Conservation (phyloP, 2,888 invertebrate genomes). For the Macrostomum cliftonense region DNA sequence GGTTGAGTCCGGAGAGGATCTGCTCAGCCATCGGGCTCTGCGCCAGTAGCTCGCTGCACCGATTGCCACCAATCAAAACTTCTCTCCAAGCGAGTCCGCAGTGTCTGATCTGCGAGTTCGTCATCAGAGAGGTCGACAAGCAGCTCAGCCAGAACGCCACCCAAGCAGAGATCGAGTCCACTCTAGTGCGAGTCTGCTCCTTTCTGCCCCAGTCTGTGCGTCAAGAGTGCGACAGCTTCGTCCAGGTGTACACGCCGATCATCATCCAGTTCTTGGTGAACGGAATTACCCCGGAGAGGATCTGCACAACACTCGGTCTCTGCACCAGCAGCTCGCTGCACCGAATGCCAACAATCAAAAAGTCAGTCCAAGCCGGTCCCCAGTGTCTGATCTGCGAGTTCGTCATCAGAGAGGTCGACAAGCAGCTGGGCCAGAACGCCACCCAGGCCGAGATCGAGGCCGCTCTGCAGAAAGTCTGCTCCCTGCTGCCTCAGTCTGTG, state of each 20-base stretch:
- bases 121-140: no score
- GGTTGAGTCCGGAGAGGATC: background rate
- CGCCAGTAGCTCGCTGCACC: background rate
- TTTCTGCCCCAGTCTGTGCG: background rate
- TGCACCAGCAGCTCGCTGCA: no score
- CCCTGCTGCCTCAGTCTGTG: constrained; percentile 2
- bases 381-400: constrained; percentile 65
- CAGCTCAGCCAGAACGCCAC: no score
- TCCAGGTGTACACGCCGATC: background rate
- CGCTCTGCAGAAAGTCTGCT: constrained; percentile 1
- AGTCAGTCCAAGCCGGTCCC: constrained; percentile 45
- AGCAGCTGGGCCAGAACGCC: constrained; percentile 33
- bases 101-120: no score
- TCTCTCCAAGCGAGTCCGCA: background rate
- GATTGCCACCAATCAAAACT: background rate
- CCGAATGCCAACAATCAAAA: background rate
- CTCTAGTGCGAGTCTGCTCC: constrained; percentile 3
- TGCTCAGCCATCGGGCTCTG: constrained; percentile 2
- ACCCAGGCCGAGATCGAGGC: constrained; percentile 14
- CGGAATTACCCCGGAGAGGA: background rate
- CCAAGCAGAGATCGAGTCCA: background rate
- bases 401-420: constrained; percentile 57
- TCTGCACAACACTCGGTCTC: constrained; percentile 1
- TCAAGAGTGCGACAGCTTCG: constrained; percentile 1
- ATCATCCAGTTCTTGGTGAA: background rate